These are phyloP conservation scores for Crotalus helleri DNA, from an alignment of 2,113 vertebrate genomes.

Conservation along the genomic window DNA sequence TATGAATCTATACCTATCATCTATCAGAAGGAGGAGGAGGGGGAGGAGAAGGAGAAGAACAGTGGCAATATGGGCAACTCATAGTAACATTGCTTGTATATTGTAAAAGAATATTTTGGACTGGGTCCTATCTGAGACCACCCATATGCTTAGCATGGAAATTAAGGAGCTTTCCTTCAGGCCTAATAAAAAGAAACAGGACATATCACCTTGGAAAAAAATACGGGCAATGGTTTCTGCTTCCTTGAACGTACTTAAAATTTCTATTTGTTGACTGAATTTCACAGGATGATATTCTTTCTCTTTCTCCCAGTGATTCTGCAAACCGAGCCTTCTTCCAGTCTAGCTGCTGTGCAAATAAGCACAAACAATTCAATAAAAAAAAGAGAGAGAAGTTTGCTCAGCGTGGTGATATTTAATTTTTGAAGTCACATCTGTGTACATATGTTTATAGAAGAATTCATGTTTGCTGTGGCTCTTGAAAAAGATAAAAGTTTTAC, in stretches of 20 bases:
- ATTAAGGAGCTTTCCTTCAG: background rate
- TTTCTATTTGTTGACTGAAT: background rate
- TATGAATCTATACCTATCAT: background rate
- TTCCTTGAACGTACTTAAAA: background rate
- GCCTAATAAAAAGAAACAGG: background rate
- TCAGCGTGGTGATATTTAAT: background rate
- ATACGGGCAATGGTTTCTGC: background rate
- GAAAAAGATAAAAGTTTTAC: background rate
- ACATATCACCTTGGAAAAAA: background rate
- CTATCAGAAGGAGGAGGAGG: background rate
- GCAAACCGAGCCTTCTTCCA: accelerated
- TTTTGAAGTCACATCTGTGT: background rate
- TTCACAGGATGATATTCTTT: background rate
- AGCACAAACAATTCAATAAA: background rate
- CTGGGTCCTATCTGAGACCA: background rate
- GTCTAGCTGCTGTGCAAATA: background rate
- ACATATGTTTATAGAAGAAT: background rate
- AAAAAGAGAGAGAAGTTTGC: background rate
- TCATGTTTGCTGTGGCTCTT: background rate
- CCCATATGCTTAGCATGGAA: background rate
- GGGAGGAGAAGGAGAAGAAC: background rate
- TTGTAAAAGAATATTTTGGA: background rate
- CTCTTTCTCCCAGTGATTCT: background rate
- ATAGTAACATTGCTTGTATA: background rate
- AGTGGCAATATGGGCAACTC: background rate